These are phyloP conservation scores for Pseudorhiza aurosa DNA, from an alignment of 30 jellyfish, hydroid and myxozoan species.

Conservation along the genomic window DNA sequence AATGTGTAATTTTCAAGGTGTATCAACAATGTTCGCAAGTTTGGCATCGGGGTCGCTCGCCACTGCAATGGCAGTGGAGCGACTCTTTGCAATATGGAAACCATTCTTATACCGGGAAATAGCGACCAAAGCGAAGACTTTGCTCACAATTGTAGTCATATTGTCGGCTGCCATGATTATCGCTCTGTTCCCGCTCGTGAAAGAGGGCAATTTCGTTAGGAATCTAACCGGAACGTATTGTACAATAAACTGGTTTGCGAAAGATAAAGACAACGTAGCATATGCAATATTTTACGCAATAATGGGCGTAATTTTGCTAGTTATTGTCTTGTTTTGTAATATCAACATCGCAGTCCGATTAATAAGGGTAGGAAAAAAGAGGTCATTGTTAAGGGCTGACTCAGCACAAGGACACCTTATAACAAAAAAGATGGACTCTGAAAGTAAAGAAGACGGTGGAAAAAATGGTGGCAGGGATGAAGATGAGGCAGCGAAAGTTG, in stretches of 20 bases:
- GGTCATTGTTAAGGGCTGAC: constrained; percentile 17
- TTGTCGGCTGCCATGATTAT: constrained; percentile 24
- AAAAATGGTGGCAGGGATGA: not conserved
- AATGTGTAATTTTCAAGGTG: constrained; percentile 78
- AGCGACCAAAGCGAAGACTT: constrained; percentile 40
- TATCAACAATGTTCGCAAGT: constrained; percentile 71
- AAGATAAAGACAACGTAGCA: constrained; percentile 41
- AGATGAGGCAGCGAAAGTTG: not conserved
- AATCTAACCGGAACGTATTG: constrained; percentile 72
- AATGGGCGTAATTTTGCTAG: constrained; percentile 36
- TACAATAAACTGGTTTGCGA: constrained; percentile 74
- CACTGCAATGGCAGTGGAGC: constrained; percentile 67
- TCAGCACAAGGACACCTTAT: constrained; percentile 18
- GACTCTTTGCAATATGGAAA: constrained; percentile 60
- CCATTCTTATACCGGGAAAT: constrained; percentile 50
- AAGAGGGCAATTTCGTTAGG: constrained; percentile 55
- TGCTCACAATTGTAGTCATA: not conserved
- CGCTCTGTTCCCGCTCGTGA: constrained; percentile 50
- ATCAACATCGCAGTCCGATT: constrained; percentile 15
- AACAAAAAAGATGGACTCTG: constrained; percentile 11
- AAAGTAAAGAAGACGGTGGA: not conserved
- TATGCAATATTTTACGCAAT: constrained; percentile 48
- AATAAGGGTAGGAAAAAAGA: constrained; percentile 2
- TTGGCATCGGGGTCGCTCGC: constrained; percentile 72
- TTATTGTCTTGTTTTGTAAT: constrained; percentile 30